These are phyloP conservation scores for Phrynosoma blainvillii DNA, from an alignment of 2,113 vertebrate genomes.

Conservation along the genomic window DNA sequence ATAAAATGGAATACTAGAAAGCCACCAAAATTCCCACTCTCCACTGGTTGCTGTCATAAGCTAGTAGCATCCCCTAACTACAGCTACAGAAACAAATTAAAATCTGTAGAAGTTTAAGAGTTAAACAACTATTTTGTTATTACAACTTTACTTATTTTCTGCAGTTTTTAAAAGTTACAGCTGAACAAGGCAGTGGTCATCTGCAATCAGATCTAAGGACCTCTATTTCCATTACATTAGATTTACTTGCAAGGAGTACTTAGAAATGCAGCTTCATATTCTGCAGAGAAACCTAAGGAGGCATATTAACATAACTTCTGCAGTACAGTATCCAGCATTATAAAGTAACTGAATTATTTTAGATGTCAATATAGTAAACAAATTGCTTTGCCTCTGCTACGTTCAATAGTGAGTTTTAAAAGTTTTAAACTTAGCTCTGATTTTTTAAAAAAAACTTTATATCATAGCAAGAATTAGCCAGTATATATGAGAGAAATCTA, in stretches of 20 bases:
- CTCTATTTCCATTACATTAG: background rate
- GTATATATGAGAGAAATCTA: background rate
- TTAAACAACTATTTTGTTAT: fast-evolving
- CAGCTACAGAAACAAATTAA: background rate
- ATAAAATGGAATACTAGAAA: background rate
- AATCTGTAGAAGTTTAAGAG: background rate
- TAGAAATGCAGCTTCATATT: background rate
- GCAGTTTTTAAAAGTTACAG: background rate
- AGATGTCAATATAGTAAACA: background rate
- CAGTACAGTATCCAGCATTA: background rate
- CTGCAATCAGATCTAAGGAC: background rate
- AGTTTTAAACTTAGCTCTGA: background rate
- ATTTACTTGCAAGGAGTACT: too few relatives aligned
- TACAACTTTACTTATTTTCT: background rate
- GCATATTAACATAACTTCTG: too few relatives aligned
- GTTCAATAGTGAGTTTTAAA: background rate
- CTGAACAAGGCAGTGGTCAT: background rate
- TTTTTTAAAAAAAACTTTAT: background rate
- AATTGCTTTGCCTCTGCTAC: background rate
- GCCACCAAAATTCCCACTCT: background rate
- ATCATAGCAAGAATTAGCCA: background rate
- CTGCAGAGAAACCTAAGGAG: background rate
- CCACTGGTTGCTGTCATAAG: background rate
- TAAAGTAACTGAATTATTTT: background rate
- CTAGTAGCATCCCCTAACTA: background rate